Evolutionary conservation across 2,888 invertebrate genomes (phyloP).

Genomic region (Sarcophaga subvicina): DNA sequence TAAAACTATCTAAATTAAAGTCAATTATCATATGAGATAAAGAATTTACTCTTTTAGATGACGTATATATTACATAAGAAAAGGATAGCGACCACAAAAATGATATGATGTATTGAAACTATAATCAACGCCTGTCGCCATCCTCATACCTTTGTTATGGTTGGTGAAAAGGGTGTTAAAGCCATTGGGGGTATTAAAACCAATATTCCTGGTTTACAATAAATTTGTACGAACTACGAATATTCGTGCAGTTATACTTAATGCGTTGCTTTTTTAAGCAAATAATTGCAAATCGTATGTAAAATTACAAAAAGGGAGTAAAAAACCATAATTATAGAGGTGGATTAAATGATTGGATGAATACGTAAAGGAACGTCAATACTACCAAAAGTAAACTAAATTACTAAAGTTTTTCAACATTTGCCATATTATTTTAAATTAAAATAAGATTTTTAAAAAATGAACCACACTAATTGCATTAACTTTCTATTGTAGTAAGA

Average conservation of each 20-base stretch:
- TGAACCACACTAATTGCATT: too few species aligned
- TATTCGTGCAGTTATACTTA: background rate
- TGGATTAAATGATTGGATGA: slow-evolving; percentile 21
- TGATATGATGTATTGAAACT: slow-evolving; percentile 39
- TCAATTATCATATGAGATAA: background rate
- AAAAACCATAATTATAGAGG: slow-evolving; percentile 58
- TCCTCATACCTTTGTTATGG: slow-evolving; percentile 36
- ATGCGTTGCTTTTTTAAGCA: background rate
- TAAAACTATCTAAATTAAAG: background rate
- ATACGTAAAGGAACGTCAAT: background rate
- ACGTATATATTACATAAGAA: background rate
- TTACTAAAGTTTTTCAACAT: too few species aligned
- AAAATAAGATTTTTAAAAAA: too few species aligned
- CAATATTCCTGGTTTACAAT: background rate
- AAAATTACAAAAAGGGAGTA: slow-evolving; percentile 14
- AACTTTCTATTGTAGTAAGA: too few species aligned
- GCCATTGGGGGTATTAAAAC: background rate
- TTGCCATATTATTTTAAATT: too few species aligned
- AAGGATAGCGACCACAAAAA: background rate
- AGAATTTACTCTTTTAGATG: background rate
- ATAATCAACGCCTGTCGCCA: slow-evolving; percentile 64
- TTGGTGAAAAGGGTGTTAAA: slow-evolving; percentile 8
- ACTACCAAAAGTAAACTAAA: too few species aligned
- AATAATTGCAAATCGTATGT: slow-evolving; percentile 39
- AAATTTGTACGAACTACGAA: background rate